phyloP scores from a whole-genome alignment of 2,888 invertebrate species.

The Pinctada fucata region DNA sequence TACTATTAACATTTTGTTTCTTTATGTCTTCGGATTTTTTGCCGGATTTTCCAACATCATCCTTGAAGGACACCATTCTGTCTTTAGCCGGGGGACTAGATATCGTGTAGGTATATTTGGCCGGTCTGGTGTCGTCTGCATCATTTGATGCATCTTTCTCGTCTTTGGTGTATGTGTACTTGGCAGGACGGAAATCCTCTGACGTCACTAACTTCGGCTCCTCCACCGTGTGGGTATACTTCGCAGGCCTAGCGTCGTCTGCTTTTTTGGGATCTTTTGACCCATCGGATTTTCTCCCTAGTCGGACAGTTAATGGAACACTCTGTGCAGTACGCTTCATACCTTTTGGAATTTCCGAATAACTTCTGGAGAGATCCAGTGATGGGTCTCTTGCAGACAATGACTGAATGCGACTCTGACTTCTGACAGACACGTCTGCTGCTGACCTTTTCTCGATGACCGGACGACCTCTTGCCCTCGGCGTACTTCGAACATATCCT shows the following conservation, averaged over 20 bases:
- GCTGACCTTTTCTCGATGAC: neutral
- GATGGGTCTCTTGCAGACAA: neutral
- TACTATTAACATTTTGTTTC: neutral
- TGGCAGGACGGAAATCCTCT: constrained; percentile 20
- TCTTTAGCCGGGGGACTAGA: neutral
- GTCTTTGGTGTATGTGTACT: constrained; percentile 24
- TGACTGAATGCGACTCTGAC: neutral
- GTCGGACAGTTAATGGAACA: neutral
- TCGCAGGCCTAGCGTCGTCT: neutral
- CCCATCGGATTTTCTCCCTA: neutral
- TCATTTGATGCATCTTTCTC: neutral
- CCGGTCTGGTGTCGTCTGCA: neutral
- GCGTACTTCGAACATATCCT: neutral
- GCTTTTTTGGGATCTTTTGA: neutral
- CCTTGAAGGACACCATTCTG: constrained; percentile 18
- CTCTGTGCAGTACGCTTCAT: neutral
- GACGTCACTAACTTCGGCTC: neutral
- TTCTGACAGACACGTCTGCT: neutral
- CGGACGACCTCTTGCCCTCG: neutral
- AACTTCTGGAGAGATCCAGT: neutral
- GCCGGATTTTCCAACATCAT: constrained; percentile 4
- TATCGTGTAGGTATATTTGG: constrained; percentile 3
- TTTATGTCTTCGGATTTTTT: neutral
- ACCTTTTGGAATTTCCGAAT: neutral
- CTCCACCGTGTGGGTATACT: constrained; percentile 6